phyloP scores from a whole-genome alignment of 2,113 vertebrate species.

The Brachirus orientalis region DNA sequence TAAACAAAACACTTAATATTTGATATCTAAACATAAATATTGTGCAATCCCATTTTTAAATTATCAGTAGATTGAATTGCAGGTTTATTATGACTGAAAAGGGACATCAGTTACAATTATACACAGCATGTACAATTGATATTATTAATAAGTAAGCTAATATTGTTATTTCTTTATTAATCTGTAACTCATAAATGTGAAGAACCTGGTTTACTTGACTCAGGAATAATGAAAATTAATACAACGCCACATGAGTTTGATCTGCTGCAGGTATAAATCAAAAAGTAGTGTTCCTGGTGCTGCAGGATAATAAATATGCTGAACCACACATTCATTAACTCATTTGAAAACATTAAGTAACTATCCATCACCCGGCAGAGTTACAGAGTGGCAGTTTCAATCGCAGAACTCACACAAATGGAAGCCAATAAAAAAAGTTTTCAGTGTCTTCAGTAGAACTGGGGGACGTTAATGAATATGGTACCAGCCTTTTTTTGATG shows the following conservation, averaged over 20 bases:
- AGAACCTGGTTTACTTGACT: neutral
- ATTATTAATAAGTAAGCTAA: no score
- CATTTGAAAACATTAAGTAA: slow-evolving; percentile 32
- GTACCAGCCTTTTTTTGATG: no score
- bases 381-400: slow-evolving; percentile 25
- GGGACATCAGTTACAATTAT: no score
- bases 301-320: slow-evolving; percentile 30
- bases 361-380: slow-evolving; percentile 40
- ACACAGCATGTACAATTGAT: no score
- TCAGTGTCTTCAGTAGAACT: slow-evolving; percentile 11
- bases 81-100: no score
- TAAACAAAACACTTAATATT: no score
- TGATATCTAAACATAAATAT: no score
- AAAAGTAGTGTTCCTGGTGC: slow-evolving; percentile 7
- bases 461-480: slow-evolving; percentile 4
- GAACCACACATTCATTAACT: slow-evolving; percentile 12
- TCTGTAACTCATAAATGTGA: neutral
- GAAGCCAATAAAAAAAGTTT: slow-evolving; percentile 22
- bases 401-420: slow-evolving; percentile 3
- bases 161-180: no score
- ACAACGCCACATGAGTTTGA: neutral
- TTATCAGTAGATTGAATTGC: no score
- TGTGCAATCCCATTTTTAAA: no score
- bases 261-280: slow-evolving; percentile 1
- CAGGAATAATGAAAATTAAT: neutral